Base-by-base conservation (phyloP, 2,113 vertebrate species). In the Bubo scandiacus region DNA sequence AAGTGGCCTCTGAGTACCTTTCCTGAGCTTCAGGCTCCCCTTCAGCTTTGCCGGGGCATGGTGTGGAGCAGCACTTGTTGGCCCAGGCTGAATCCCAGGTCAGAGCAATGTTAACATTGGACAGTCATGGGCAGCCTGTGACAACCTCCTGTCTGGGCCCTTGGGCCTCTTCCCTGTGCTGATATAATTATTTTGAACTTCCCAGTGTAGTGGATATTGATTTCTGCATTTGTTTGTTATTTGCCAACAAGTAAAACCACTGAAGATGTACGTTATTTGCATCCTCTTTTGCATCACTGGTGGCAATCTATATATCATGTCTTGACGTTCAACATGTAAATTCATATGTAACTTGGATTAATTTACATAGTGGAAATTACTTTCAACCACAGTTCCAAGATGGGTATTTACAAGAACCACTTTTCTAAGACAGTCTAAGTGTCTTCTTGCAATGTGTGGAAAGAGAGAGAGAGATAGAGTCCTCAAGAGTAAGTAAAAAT, bases 1-100 rank as follows among this genome's bases (percentile, higher is more conserved):
- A 1, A 0, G 11, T n/a, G 32, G 27, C 11, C 11, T 61, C 27
- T 12, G 20, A 71, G 36, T 17, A 34, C 8, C 5, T 42, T 59
- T 40, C 10, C 47, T 45, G 54, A 16, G 15, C 36, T 66, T 57
- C 30, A 40, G 29, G 12, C 12, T 68, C 7, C 27, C 4, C 15
- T 15, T 4, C 21, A 5, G 45, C 3, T 0, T 22, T 49, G 10
- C 45, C 23, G n/a, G 20, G 7, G 20, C 23, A 51, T 1, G 2
- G 11, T 30, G 17, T 81, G 32, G 16, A 38, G 17, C n/a, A 86
- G 65, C 63, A 49, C 20, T 61, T 23, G 19, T 30, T 49, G 17
- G 14, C 15, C 34, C 34, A n/a, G 47, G 27, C 9, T 52, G 62
- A 42, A 62, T 27, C 34, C 11, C 34, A 71, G 36, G 54, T 65